Evolutionary conservation across 2,797 vertebrate species (phyloP).

Genomic region (Lithobates pipiens): DNA sequence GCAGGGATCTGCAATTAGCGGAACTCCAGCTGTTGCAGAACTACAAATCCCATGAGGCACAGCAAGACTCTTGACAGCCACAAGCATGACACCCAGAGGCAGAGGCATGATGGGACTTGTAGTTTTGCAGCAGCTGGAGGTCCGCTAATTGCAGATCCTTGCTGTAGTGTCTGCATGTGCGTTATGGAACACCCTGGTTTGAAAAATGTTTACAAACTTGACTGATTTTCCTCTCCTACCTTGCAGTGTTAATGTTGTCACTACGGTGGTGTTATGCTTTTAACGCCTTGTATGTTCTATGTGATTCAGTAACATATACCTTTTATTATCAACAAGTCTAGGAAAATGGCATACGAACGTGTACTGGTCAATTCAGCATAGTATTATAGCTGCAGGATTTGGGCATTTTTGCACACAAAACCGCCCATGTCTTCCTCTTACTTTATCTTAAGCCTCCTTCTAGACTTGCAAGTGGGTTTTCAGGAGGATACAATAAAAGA

Average conservation of each 20-base stretch:
- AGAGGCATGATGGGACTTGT: too few species aligned
- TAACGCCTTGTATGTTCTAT: constrained; percentile 14
- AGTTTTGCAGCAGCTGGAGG: too few species aligned
- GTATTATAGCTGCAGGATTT: constrained; percentile 1
- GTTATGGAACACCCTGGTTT: too few species aligned
- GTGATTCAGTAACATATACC: constrained; percentile 15
- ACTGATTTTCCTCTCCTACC: not conserved
- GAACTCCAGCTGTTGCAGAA: too few species aligned
- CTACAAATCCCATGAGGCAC: too few species aligned
- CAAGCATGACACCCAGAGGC: too few species aligned
- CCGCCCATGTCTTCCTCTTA: constrained; percentile 19
- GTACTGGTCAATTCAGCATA: not conserved
- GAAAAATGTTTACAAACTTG: too few species aligned
- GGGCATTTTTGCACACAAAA: not conserved
- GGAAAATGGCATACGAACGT: not conserved
- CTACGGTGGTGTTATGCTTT: not conserved
- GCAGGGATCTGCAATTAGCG: too few species aligned
- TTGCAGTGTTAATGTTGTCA: not conserved
- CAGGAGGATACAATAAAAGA: not conserved
- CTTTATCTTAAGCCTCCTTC: not conserved
- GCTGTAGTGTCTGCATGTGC: too few species aligned
- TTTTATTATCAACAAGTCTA: constrained; percentile 1
- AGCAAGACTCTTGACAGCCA: too few species aligned
- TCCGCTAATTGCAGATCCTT: too few species aligned
- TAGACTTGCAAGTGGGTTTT: not conserved